Conservation (phyloP, 1,140 invertebrate species). For the Magallana ariakensis region DNA sequence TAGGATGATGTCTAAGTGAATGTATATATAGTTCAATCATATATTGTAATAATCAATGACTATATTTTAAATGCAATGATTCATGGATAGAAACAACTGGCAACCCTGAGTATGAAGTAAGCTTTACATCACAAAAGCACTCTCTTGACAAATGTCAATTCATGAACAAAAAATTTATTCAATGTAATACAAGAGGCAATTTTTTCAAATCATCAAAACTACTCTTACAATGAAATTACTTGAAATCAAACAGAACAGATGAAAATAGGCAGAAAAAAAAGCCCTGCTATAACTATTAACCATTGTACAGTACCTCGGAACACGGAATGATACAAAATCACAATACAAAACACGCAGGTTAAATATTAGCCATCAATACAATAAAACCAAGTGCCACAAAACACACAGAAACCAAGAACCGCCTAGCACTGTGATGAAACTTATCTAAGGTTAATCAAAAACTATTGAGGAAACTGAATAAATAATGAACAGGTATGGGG, state of each 20-base stretch:
- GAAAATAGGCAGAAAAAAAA: background rate
- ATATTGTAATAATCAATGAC: background rate
- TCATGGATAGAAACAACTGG: constrained; percentile 21
- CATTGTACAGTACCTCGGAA: background rate
- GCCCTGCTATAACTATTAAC: background rate
- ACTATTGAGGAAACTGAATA: background rate
- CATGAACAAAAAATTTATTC: too few relatives aligned
- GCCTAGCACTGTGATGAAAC: constrained; percentile 10
- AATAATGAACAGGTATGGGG: too few relatives aligned
- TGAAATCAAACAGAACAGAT: background rate
- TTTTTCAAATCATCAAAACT: constrained; percentile 3
- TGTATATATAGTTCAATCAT: background rate
- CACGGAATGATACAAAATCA: constrained; percentile 36
- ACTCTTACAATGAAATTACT: background rate
- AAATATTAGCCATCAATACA: constrained; percentile 11
- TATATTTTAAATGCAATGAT: constrained; percentile 28
- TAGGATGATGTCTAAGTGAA: background rate
- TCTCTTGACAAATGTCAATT: background rate
- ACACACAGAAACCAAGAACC: constrained; percentile 23
- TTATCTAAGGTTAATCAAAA: background rate
- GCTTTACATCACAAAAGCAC: constrained; percentile 38
- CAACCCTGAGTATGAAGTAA: constrained; percentile 38
- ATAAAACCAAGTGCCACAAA: constrained; percentile 11
- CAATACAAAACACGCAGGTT: constrained; percentile 24
- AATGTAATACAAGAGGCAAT: background rate